These are phyloP conservation scores for Sphenodon punctatus DNA, from an alignment of 2,797 vertebrate genomes.

Conservation along the genomic window DNA sequence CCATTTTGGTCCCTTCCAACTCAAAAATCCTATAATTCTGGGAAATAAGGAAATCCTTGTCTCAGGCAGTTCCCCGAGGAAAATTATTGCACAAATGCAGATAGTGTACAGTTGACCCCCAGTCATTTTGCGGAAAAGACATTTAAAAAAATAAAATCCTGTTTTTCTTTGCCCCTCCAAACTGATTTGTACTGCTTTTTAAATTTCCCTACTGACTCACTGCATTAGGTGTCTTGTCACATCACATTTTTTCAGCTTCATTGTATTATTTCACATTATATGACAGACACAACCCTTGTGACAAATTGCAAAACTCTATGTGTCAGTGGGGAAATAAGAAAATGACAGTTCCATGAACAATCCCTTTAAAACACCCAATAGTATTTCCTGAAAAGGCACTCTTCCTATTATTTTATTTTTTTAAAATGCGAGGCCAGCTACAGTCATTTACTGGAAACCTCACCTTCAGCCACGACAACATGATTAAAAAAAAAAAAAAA, in stretches of 20 bases:
- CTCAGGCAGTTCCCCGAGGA: too few species aligned
- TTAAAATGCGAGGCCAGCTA: background rate
- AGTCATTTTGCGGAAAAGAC: background rate
- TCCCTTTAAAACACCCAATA: background rate
- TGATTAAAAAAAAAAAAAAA: too few species aligned
- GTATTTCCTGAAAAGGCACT: background rate
- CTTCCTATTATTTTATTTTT: background rate
- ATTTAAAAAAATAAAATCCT: background rate
- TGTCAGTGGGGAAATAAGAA: conserved; percentile 23
- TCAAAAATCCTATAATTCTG: too few species aligned
- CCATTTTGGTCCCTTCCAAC: too few species aligned
- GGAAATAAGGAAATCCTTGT: too few species aligned
- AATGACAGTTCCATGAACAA: background rate
- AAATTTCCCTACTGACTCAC: conserved; percentile 18
- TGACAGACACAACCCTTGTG: background rate
- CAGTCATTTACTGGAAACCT: background rate
- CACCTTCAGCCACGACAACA: background rate
- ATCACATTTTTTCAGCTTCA: background rate
- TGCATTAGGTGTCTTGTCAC: conserved; percentile 36
- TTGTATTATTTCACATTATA: conserved; percentile 19
- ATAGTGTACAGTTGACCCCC: background rate
- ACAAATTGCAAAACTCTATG: conserved; percentile 43
- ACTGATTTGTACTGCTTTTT: background rate
- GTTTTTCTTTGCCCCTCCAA: too few species aligned
- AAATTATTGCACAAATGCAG: too few species aligned